Conservation (phyloP, 2,888 invertebrate genomes). For the Diaperis boleti region DNA sequence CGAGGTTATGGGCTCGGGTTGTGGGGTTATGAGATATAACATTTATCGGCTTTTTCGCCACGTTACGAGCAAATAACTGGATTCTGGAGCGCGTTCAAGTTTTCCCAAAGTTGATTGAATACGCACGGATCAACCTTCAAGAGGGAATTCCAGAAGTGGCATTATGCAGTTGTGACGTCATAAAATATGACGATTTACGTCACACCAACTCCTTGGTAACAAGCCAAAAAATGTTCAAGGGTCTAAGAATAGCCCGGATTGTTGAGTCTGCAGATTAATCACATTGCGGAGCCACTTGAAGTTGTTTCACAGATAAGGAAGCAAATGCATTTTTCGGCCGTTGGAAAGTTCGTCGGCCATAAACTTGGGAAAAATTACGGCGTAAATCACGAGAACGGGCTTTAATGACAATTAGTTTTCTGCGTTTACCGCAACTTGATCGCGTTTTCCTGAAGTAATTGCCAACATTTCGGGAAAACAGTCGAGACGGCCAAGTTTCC, state of each 20-base stretch:
- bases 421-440: conserved; percentile 30
- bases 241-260: conserved; percentile 16
- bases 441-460: conserved; percentile 44
- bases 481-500: conserved; percentile 34
- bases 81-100: too few relatives aligned
- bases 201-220: conserved; percentile 20
- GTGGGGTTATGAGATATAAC: too few relatives aligned
- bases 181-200: conserved; percentile 31
- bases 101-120: too few relatives aligned
- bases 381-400: conserved; percentile 17
- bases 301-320: conserved; percentile 25
- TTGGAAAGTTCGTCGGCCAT: conserved; percentile 24
- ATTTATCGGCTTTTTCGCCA: too few relatives aligned
- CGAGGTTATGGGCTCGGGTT: too few relatives aligned
- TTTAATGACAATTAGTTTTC: conserved; percentile 33
- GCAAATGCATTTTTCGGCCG: conserved; percentile 19
- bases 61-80: too few relatives aligned
- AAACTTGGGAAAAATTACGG: conserved; percentile 26
- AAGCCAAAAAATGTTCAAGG: conserved; percentile 28
- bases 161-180: conserved; percentile 33
- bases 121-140: too few relatives aligned
- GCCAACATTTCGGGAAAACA: conserved; percentile 44
- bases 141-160: background rate
- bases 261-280: conserved; percentile 30
- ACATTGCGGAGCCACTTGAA: conserved; percentile 26